Base-by-base conservation (phyloP, 1,140 invertebrate species). In the Tachypleus tridentatus region DNA sequence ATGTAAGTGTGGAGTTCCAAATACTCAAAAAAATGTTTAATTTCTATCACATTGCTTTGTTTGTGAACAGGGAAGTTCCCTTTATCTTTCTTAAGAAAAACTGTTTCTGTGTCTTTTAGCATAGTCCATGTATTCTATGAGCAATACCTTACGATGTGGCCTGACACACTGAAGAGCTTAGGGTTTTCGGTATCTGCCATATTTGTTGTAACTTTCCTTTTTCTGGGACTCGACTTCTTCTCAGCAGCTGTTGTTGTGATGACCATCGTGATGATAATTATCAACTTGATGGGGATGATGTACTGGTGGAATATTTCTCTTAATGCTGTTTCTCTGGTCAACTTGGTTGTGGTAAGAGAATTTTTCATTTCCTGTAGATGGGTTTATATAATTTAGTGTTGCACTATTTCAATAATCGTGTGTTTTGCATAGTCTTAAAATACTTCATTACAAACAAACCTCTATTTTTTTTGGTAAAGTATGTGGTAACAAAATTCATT, bases 301-400 rank as follows among this genome's bases (percentile, higher is more conserved):
- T 80, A 78, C 69, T 74, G 80, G 59, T 83, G 81, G 80, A 66
- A 76, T 64, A 83, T 83, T 58, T 74, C 76, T 53, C 73, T 83
- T 49, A 83, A 83, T 70, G 82, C 82, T n/a, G 73, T 83, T 5
- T 81, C 82, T 9, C 73, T 84, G 0, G 82, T 84, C 61, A 83
- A 83, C 72, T 71, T 84, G 11, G 80, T 83, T 67, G 83, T 83
- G 80, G 82, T 82, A 70, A 74, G 76, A 73, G n/a, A 51, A 56
- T n/a, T 54, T 6, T 51, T 57, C 51, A 10, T 63, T 7, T 63
- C 8, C 8, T 61, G 4, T 51, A 9, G n/a, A 54, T 8, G n/a
- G n/a, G n/a, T 54, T 9, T 29, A 29, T 29, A 29, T 29, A 0
- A 29, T 29, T 29, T 29, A 29, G 29, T 29, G 29, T 29, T 29